A percentile compares a stretch with the other conserved stretches of the same genome.
phyloP scores from a whole-genome alignment of 2,797 vertebrate species.

The Ctenopoma multispine region DNA sequence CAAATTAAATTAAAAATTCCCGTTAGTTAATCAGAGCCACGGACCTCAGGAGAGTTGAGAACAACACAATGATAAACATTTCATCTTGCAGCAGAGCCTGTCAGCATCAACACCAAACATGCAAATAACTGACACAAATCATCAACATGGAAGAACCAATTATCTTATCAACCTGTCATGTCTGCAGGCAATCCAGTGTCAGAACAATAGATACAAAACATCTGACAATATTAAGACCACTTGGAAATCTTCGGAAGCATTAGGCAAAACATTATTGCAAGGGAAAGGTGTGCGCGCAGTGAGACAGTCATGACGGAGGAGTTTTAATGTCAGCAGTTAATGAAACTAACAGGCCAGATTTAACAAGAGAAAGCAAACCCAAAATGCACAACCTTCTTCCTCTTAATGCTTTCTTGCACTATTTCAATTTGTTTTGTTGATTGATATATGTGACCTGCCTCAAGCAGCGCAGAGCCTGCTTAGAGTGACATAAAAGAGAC shows the following conservation, averaged over 20 bases:
- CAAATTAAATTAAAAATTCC: slow-evolving; percentile 28
- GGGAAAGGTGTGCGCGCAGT: slow-evolving; percentile 55
- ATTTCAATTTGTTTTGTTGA: slow-evolving; percentile 33
- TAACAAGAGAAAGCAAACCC: slow-evolving; percentile 37
- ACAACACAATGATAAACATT: slow-evolving; percentile 37
- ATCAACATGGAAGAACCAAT: slow-evolving; percentile 71
- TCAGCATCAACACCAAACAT: slow-evolving; percentile 71
- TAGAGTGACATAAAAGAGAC: slow-evolving; percentile 25
- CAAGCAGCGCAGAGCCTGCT: slow-evolving; percentile 14
- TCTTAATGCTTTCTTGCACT: slow-evolving; percentile 20
- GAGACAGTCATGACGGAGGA: slow-evolving; percentile 11
- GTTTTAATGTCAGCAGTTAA: slow-evolving; percentile 50
- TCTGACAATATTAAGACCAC: slow-evolving; percentile 67
- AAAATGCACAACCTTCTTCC: slow-evolving; percentile 25
- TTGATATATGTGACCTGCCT: slow-evolving; percentile 33
- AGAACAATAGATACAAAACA: slow-evolving; percentile 50
- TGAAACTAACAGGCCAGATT: slow-evolving; percentile 42
- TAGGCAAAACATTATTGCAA: slow-evolving; percentile 76
- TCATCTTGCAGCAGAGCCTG: slow-evolving; percentile 39
- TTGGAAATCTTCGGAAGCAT: slow-evolving; percentile 81
- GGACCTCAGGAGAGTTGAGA: slow-evolving; percentile 38
- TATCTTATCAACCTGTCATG: slow-evolving; percentile 47
- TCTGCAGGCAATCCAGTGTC: slow-evolving; percentile 49
- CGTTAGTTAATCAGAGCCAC: slow-evolving; percentile 34
- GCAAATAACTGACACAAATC: slow-evolving; percentile 70